phyloP scores from a whole-genome alignment of 2,888 invertebrate genomes.

The Osmoderma eremita region DNA sequence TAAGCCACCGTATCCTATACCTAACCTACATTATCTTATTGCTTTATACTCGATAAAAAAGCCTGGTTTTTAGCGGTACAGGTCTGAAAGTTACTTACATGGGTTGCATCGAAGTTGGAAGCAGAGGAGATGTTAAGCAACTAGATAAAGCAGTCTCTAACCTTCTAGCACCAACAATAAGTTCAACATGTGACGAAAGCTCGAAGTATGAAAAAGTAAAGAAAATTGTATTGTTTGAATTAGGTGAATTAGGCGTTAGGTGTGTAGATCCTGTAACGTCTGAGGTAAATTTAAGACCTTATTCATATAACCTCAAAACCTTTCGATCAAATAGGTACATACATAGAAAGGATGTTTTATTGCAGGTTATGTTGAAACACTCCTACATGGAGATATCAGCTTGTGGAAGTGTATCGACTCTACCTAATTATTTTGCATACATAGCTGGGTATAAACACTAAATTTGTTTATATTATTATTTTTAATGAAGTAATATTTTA shows the following conservation, averaged over 20 bases:
- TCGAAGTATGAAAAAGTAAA: constrained; percentile 48
- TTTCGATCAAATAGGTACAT: constrained; percentile 1
- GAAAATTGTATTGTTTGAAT: constrained; percentile 63
- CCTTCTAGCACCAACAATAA: constrained; percentile 54
- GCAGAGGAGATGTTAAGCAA: constrained; percentile 66
- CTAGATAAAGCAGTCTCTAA: constrained; percentile 65
- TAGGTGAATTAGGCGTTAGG: constrained; percentile 67
- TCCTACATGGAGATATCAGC: constrained; percentile 74
- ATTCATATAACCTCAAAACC: neutral
- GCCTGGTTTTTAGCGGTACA: constrained; percentile 49
- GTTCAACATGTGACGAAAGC: constrained; percentile 46
- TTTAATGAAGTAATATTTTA: constrained; percentile 47
- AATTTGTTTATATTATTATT: constrained; percentile 13
- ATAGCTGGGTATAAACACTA: constrained; percentile 68
- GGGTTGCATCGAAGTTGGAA: constrained; percentile 65
- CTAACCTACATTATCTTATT: neutral
- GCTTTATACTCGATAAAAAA: neutral
- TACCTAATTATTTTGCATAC: constrained; percentile 70
- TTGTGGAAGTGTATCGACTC: constrained; percentile 68
- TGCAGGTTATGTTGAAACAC: constrained; percentile 67
- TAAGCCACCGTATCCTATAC: no score
- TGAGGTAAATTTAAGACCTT: constrained; percentile 57
- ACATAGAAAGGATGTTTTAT: constrained; percentile 41
- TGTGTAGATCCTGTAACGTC: constrained; percentile 60
- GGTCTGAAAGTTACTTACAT: constrained; percentile 65